A percentile compares a stretch with the other conserved stretches of the same genome.
These are phyloP conservation scores for Erebia epiphron DNA, from an alignment of 2,888 invertebrate species.

Conservation along the genomic window DNA sequence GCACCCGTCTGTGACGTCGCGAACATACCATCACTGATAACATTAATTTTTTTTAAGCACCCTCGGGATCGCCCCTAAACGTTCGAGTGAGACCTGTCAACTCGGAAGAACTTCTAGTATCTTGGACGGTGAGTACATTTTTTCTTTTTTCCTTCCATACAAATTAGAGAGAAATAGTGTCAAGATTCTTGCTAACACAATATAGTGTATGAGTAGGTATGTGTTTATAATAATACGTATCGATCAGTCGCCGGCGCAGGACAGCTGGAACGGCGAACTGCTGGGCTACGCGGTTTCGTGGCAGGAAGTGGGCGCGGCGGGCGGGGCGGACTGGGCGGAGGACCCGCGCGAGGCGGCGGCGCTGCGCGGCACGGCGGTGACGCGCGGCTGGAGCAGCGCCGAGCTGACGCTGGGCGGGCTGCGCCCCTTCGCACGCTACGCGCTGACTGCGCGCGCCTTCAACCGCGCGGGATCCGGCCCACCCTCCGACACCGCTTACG, in stretches of 20 bases:
- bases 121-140: conserved; percentile 85
- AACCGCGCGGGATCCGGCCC: conserved; percentile 93
- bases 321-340: conserved; percentile 8
- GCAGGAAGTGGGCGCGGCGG: conserved; percentile 55
- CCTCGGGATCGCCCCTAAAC: conserved; percentile 86
- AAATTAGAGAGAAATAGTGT: neutral
- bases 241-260: conserved; percentile 83
- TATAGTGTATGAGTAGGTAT: neutral
- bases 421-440: conserved; percentile 89
- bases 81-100: conserved; percentile 86
- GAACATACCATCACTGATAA: no score
- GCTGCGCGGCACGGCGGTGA: conserved; percentile 58
- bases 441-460: conserved; percentile 89
- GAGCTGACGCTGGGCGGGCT: conserved; percentile 85
- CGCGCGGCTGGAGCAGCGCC: conserved; percentile 85
- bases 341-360: conserved; percentile 54
- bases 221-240: neutral
- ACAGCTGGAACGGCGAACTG: conserved; percentile 88
- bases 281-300: conserved; percentile 88
- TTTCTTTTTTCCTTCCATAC: neutral
- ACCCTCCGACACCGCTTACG: conserved; percentile 86
- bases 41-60: conserved; percentile 68
- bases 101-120: conserved; percentile 85
- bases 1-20: no score
- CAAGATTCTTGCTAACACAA: neutral